These are phyloP conservation scores for Osedax fenrisi DNA, from an alignment of 2,888 invertebrate genomes.

Conservation along the genomic window DNA sequence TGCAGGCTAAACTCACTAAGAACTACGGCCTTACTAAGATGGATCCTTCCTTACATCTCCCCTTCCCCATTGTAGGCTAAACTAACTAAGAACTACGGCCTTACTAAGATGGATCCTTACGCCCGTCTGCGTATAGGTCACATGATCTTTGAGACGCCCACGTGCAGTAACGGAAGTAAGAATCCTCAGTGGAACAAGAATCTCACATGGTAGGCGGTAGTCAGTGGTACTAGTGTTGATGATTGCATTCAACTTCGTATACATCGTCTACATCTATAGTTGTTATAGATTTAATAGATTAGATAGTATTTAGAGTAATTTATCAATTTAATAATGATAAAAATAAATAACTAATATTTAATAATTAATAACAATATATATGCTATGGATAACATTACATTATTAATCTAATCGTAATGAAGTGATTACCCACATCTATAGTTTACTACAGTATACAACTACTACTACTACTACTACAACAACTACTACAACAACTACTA, in stretches of 20 bases:
- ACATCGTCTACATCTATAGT: too few relatives aligned
- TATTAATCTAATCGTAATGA: too few relatives aligned
- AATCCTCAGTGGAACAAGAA: constrained; percentile 91
- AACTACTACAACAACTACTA: not conserved
- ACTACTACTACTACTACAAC: not conserved
- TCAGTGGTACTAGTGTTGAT: too few relatives aligned
- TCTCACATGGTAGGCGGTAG: constrained; percentile 66
- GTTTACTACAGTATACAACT: too few relatives aligned
- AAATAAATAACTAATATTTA: too few relatives aligned
- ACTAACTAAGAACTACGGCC: constrained; percentile 80
- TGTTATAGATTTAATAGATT: too few relatives aligned
- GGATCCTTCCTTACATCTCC: constrained; percentile 97
- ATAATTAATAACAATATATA: too few relatives aligned
- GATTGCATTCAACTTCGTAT: too few relatives aligned
- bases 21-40: constrained; percentile 87
- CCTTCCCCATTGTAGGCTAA: constrained; percentile 34
- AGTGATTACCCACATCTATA: too few relatives aligned
- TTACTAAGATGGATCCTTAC: constrained; percentile 91
- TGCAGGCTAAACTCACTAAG: constrained; percentile 60
- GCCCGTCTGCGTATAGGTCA: constrained; percentile 81
- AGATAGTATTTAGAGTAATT: too few relatives aligned
- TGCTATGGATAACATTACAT: too few relatives aligned
- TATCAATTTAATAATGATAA: too few relatives aligned
- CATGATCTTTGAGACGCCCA: constrained; percentile 85
- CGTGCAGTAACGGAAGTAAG: constrained; percentile 83